Percentiles rank a stretch among this genome's conserved stretches.
Conservation (phyloP, 2,113 vertebrate genomes). For the Pteronura brasiliensis region DNA sequence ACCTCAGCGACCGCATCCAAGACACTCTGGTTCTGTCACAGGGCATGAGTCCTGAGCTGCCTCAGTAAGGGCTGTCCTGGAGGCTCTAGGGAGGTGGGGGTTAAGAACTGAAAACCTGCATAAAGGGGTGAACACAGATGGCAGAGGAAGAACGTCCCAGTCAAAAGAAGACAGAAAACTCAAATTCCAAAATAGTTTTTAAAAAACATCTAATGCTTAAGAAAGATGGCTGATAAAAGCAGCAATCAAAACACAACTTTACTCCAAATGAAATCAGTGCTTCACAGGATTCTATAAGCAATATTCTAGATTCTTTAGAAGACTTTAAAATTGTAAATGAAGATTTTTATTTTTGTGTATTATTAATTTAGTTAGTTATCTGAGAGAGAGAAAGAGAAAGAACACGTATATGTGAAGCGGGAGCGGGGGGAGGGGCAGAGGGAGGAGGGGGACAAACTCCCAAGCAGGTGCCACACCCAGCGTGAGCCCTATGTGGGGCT, state of each 20-base stretch:
- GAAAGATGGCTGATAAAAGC: neutral
- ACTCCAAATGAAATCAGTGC: neutral
- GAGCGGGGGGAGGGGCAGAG: neutral
- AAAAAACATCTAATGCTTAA: neutral
- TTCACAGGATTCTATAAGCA: neutral
- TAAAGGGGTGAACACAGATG: neutral
- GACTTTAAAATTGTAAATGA: neutral
- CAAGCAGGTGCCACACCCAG: neutral
- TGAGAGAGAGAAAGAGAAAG: neutral
- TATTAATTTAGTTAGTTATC: neutral
- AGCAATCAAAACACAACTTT: neutral
- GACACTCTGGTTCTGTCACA: neutral
- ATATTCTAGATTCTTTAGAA: neutral
- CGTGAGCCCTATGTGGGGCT: neutral
- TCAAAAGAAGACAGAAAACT: neutral
- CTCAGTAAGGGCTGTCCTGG: neutral
- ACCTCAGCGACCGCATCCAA: neutral
- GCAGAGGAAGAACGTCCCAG: neutral
- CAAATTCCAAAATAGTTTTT: neutral
- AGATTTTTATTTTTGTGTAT: neutral
- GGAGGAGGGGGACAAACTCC: neutral
- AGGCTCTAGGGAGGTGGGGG: neutral
- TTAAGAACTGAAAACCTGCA: neutral
- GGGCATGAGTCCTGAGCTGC: neutral
- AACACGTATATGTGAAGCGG: neutral